A percentile compares a stretch with the other conserved stretches of the same genome.
phyloP scores from a whole-genome alignment of 2,113 vertebrate genomes.

The Pelobates fuscus region DNA sequence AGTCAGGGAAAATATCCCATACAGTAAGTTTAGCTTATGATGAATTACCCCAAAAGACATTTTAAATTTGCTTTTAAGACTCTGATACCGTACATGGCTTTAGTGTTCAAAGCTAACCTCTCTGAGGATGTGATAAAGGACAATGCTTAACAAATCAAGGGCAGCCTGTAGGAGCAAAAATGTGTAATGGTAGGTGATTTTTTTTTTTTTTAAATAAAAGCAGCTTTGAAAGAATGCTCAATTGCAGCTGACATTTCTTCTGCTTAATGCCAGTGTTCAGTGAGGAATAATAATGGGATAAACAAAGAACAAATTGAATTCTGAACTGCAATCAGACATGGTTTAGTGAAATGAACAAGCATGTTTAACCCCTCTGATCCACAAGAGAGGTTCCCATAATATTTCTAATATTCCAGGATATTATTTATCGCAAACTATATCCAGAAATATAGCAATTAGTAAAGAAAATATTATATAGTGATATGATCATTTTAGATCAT shows the following conservation, averaged over 20 bases:
- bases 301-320: slow-evolving; percentile 61
- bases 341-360: slow-evolving; percentile 60
- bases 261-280: slow-evolving; percentile 59
- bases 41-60: background rate
- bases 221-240: slow-evolving; percentile 51
- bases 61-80: background rate
- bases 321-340: slow-evolving; percentile 55
- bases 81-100: background rate
- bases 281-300: slow-evolving; percentile 61
- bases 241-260: slow-evolving; percentile 61
- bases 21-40: background rate
- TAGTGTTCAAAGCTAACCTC: slow-evolving; percentile 16
- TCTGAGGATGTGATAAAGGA: slow-evolving; percentile 43
- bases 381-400: too few species aligned
- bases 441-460: too few species aligned
- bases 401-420: too few species aligned
- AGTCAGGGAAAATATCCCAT: too few species aligned
- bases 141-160: slow-evolving; percentile 52
- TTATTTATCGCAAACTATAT: too few species aligned
- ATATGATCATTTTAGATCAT: too few species aligned
- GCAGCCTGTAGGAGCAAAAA: slow-evolving; percentile 38
- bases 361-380: slow-evolving; percentile 19
- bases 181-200: background rate
- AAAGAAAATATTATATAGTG: too few species aligned
- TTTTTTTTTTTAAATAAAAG: slow-evolving; percentile 34